Base-by-base conservation (phyloP, 64 coral and sea anemone genomes). In the Pachyseris speciosa region DNA sequence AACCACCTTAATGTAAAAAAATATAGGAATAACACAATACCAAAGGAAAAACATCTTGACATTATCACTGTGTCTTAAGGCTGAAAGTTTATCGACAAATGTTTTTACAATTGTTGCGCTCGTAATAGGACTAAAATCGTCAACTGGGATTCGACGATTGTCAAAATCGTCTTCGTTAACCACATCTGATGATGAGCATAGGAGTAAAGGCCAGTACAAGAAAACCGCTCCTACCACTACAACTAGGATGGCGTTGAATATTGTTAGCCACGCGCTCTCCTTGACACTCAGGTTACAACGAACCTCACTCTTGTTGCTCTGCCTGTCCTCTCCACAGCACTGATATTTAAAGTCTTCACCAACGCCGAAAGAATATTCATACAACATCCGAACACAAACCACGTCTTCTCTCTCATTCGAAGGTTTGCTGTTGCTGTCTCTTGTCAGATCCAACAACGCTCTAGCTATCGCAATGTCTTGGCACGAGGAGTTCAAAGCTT, bases 71-170 rank as follows among this genome's bases (percentile, higher is more conserved):
- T 74, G 33, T 41, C 51, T 74, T 74, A 16, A 32, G n/a, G 28
- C 7, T 72, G 85, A 48, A 2, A 70, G 58, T 15, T 42, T 51
- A 19, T 58, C 36, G 36, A 20, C 45, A 26, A 43, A 38, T 58
- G 28, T 74, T 74, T 11, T 12, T 37, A 75, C 45, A 52, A 88
- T 58, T 47, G 27, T 63, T 73, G 69, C 9, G 0, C 33, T 26
- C 20, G 45, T 74, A n/a, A 88, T 74, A 37, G 85, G 85, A 51
- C 85, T 88, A 33, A 75, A 88, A 29, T 88, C 85, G 50, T 88
- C 85, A 20, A 88, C 32, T 53, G 48, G 85, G 31, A 88, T 47
- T 74, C 52, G 13, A 19, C 52, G 52, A 0, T 45, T 45, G n/a
- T 74, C 20, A 20, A 69, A 69, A 31, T 74, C 30, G 17, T 26